Base-by-base conservation (phyloP, 1,140 invertebrate genomes). In the Homarus americanus region DNA sequence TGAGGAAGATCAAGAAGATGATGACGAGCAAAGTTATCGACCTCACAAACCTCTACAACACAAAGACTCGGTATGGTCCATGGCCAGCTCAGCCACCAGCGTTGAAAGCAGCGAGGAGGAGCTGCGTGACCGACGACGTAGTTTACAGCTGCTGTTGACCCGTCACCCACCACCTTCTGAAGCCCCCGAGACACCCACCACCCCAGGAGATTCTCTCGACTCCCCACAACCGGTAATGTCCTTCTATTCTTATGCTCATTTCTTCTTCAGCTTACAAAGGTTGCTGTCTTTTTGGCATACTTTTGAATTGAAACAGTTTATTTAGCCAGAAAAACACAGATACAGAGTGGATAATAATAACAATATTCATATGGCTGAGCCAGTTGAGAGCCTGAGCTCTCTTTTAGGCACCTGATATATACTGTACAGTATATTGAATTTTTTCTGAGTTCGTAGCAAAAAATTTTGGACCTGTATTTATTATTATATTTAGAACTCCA, bases 21-120 rank as follows among this genome's bases (percentile, higher is more conserved):
- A 24, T 1, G 15, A 53, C 20, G 49, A 89, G 40, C 87, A 82
- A 49, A 32, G 36, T 63, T n/a, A 38, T 66, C 34, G 66, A 24
- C 91, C 28, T 32, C 53, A 86, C 28, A 20, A 15, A 10, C 44
- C 41, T 1, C 83, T 90, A 20, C 78, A 86, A 12, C 86, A 90
- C 63, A 90, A 92, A 36, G 88, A 90, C 44, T 92, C 91, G 0
- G 91, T 92, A 15, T 92, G 91, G 86, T 92, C 92, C 24, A 91
- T 92, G 89, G 92, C 88, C 0, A 88, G 84, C 28, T 92, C 92
- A 36, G 78, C 84, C 10, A 92, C 92, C 10, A 92, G 92, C 73
- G 78, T 92, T 28, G 92, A 92, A 72, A 91, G 89, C 34, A 91
- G 41, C 36, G 90, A 92, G 53, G 92, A 92, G 80, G 92, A 92